Base-by-base conservation (phyloP, 2,113 vertebrate genomes). In the Heterocephalus glaber region DNA sequence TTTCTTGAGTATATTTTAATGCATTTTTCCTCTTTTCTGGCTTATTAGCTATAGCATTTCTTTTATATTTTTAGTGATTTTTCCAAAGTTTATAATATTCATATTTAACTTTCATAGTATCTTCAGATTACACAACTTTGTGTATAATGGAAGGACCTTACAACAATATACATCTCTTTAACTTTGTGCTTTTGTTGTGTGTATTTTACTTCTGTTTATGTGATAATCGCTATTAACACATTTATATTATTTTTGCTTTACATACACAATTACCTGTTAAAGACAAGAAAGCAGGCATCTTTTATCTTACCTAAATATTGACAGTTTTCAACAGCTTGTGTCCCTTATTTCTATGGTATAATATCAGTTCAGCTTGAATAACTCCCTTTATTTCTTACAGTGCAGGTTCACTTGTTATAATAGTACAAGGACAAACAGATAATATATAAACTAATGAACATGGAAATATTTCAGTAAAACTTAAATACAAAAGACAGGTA, bases 141-240 rank as follows among this genome's bases (percentile, higher is more conserved):
- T 54, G 17, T 13, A 49, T 89, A 79, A 83, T 16, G 35, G 47
- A 87, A 56, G 44, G 68, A 41, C 52, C 35, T 84, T 68, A 22
- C 5, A 86, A 66, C 3, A 56, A 2, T 81, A 26, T 65, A 49
- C 81, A 16, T 44, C 0, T 91, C 54, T 80, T 89, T 1, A 22
- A 10, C 33, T 63, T 44, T 93, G 54, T 85, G 74, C 28, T 90
- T 93, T 81, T 79, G n/a, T 63, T 61, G 13, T 65, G 35, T 44
- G 9, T 92, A 47, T 74, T 93, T 89, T 95, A 61, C 44, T 93
- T 92, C 30, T 74, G 0, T 76, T 65, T 83, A 60, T 95, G 33
- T 94, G 83, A 86, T 41, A 95, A 54, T 89, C 74, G 54, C 24
- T 44, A 56, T 72, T n/a, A 80, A 84, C 52, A 1, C 47, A 33